Evolutionary conservation across 2,797 vertebrate species (phyloP), one percentile per base, ranked within the genome.

Genomic region (Rhynchonycteris naso): DNA sequence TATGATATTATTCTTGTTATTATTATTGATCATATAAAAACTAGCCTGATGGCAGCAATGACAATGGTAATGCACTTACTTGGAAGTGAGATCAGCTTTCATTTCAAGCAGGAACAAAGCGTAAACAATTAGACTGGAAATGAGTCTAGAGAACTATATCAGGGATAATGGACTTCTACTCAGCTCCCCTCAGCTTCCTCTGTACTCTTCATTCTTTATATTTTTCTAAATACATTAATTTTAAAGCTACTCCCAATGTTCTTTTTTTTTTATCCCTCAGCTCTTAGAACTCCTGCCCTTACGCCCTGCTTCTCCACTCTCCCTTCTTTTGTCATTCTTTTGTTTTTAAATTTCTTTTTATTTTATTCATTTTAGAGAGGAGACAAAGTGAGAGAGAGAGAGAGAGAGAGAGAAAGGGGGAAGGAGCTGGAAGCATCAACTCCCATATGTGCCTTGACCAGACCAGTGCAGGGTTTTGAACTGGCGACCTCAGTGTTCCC

Each of bases 11-110:
- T 81, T 69, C 28, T 66, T 63, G 21, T 68, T 79, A 12, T 79
- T 94, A 88, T 38, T 71, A 78, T 61, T 86, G 81, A 69, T 92
- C 83, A 68, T 16, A 58, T 30, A 86, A 86, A 78, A 95, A 79
- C 58, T 19, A 71, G 38, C 22, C 47, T 72, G 54, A 18, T n/a
- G 66, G 63, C 78, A 68, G 52, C 26, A 12, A 54, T 24, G 47
- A 43, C 26, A 12, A 54, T 24, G 47, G 90, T 83, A 85, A 93
- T 65, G 71, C 30, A 87, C 58, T 92, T 56, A 65, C 56, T 88
- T 86, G 65, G 14, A 90, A 75, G 69, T 43, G 43, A 80, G 81
- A 90, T 88, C 88, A 47, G 47, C 83, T 91, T 95, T 86, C 47
- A 90, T 84, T 66, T 88, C n/a, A 43, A 93, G 43, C 69, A 83